Evolutionary conservation across 2,797 vertebrate species (phyloP), one percentile per base, ranked within the genome.

Genomic region (Myotis pilosus): DNA sequence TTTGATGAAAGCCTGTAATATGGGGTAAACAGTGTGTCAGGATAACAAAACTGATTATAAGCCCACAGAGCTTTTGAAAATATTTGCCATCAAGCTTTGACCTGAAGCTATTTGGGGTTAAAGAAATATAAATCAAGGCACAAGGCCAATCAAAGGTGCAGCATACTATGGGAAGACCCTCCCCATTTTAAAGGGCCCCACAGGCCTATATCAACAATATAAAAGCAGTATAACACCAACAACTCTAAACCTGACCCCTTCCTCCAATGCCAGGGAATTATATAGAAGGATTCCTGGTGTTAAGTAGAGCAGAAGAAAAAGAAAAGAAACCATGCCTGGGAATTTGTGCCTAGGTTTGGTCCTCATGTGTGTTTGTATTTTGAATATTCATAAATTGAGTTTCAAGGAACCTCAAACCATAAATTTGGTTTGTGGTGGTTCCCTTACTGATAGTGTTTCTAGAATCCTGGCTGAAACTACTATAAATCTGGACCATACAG

Each of bases 51-150:
- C 47, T 66, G 57, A 10, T 44, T 57, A 81, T 93, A 64, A 64
- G 62, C 28, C 23, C 28, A 49, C 47, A 49, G 38, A 17, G 17
- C 16, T 64, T 57, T 71, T 84, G 41, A 72, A 91, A 94, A 66
- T 83, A 79, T 91, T 79, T 82, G 55, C 30, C 12, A 17, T 72
- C 33, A 12, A 64, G 17, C 20, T 84, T 91, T 87, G 38, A 87
- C 30, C 44, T 33, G 47, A 83, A 88, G 72, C 3, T 66, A 30
- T 82, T 7, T 83, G 38, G 13, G 2, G 64, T 91, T 82, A 83
- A 87, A 89, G 64, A 88, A 95, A 87, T 72, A 82, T n/a, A 87
- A 91, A 72, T 55, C 72, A 84, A 79, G n/a, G 17, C 25, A 72
- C 64, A 71, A 12, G 9, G 15, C 12, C 20, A 91, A 81, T 11